Base-by-base conservation (phyloP, 2,888 invertebrate species). In the Zhengitettix transpicula region DNA sequence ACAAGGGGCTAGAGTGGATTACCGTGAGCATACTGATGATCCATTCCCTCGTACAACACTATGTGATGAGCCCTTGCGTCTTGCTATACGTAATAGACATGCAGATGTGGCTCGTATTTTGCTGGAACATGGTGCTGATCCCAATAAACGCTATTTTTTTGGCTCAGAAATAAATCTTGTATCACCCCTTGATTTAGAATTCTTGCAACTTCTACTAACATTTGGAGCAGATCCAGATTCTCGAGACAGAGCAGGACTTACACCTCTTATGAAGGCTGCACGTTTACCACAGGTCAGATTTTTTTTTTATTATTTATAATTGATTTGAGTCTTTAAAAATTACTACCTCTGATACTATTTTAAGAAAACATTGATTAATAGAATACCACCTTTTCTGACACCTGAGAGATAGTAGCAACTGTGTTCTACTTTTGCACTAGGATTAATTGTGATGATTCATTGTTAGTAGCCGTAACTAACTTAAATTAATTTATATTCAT, bases 251-350 rank as follows among this genome's bases (percentile, higher is more conserved):
- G 85, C 89, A 61, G 94, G 94, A 0, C 75, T 94, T 15, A 92
- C 92, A 0, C 91, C 93, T 1, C 75, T 95, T 28, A 95, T 95
- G 94, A 90, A 90, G 71, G 91, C 92, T 10, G 88, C 89, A 15
- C 74, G 90, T 57, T 81, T 87, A 68, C 82, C 83, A 16, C 83
- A 86, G 75, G 87, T 87, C 28, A 28, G 28, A 5, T 5, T 5
- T 5, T 28, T 7, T 5, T 28, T 28, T 28, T 5, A 28, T 28
- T 28, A 28, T 28, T 28, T 28, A 28, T 28, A 2, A 28, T 28
- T 28, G 2, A 7, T 28, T 28, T 28, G 7, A 28, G 2, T 28
- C 28, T 28, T 28, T 5, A 5, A 28, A 28, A 28, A 28, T 28
- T 28, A 28, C 28, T 7, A 28, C 7, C 7, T 28, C 28, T 28